Conservation (phyloP, 23 tunicate species). For the Styela plicata region DNA sequence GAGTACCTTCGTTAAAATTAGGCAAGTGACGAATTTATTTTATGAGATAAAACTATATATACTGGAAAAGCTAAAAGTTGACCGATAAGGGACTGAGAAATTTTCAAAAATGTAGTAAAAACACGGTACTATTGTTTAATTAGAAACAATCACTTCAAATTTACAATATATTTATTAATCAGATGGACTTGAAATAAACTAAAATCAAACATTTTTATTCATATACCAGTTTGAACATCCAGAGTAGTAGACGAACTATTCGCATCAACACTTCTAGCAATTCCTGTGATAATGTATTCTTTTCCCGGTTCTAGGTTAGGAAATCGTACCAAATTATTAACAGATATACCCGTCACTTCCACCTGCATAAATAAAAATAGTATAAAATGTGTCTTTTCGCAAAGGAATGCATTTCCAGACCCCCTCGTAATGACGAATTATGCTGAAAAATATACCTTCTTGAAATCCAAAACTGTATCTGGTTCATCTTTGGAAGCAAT, state of each 20-base stretch:
- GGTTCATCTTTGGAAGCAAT: background rate
- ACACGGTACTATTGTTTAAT: too few species aligned
- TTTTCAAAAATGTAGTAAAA: too few species aligned
- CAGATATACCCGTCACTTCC: background rate
- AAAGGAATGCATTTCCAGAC: too few species aligned
- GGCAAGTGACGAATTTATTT: too few species aligned
- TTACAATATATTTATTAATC: background rate
- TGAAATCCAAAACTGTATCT: background rate
- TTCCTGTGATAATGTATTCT: conserved; percentile 8
- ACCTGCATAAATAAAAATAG: background rate
- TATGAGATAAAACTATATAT: too few species aligned
- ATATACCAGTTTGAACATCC: background rate
- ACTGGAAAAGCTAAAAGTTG: too few species aligned
- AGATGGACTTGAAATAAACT: background rate
- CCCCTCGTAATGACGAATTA: background rate
- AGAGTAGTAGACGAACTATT: background rate
- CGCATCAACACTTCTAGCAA: conserved; percentile 7
- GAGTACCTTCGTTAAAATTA: too few species aligned
- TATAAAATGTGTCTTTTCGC: background rate
- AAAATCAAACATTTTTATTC: background rate
- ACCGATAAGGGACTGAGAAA: too few species aligned
- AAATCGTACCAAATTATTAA: background rate
- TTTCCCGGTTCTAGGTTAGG: conserved; percentile 1
- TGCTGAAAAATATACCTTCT: background rate
- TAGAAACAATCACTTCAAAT: too few species aligned